Conservation (phyloP, 2,797 vertebrate genomes). For the Botia kubotai region DNA sequence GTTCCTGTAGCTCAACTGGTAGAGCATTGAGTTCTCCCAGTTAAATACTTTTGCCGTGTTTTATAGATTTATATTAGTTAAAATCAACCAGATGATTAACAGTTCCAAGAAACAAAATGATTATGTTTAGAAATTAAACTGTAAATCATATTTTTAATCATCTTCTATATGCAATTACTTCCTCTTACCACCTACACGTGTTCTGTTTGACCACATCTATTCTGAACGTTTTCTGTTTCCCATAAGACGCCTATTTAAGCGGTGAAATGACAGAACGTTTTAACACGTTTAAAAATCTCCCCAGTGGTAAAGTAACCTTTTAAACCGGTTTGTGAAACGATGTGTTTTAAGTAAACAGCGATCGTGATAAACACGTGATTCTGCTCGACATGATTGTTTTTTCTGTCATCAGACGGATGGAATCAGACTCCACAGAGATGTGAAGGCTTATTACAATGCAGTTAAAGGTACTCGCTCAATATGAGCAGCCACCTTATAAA, state of each 20-base stretch:
- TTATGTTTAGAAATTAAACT: too few species aligned
- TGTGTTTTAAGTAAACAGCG: background rate
- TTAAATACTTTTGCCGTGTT: too few species aligned
- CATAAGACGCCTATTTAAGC: background rate
- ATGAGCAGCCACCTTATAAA: background rate
- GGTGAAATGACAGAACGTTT: background rate
- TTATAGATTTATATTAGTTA: too few species aligned
- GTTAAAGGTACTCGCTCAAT: slow-evolving; percentile 82
- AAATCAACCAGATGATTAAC: too few species aligned
- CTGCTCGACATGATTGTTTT: background rate
- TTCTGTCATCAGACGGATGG: slow-evolving; percentile 82
- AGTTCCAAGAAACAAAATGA: too few species aligned
- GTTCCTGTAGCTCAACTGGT: too few species aligned
- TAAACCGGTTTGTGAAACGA: background rate
- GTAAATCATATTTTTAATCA: too few species aligned
- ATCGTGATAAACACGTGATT: background rate
- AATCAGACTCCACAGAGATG: slow-evolving; percentile 86
- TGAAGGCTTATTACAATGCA: slow-evolving; percentile 83
- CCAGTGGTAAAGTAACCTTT: background rate
- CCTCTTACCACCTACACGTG: background rate
- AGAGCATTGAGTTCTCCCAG: too few species aligned
- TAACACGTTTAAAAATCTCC: background rate
- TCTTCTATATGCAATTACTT: background rate
- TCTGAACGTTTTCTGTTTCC: background rate
- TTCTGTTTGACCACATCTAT: background rate